Evolutionary conservation across 2,797 vertebrate genomes (phyloP).

Genomic region (Ptychobarbus kaznakovi): DNA sequence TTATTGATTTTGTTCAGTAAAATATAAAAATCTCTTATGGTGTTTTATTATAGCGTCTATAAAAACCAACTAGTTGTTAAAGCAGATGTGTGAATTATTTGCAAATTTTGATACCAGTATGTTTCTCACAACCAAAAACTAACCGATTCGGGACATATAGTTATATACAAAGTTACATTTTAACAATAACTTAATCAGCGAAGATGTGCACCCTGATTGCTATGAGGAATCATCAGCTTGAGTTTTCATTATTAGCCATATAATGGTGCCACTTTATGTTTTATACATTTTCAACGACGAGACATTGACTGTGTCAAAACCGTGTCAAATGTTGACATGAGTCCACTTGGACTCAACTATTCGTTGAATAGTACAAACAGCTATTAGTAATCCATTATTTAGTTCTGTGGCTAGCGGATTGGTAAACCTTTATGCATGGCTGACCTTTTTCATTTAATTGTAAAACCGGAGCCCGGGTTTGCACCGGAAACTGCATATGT

Average conservation of each 20-base stretch:
- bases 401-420: conserved; percentile 16
- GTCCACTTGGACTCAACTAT: conserved; percentile 16
- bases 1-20: background rate
- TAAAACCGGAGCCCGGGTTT: background rate
- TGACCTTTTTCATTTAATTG: conserved; percentile 12
- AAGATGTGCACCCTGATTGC: background rate
- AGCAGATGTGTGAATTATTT: background rate
- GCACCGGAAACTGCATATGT: background rate
- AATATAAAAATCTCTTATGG: background rate
- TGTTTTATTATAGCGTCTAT: background rate
- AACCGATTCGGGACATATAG: background rate
- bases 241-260: background rate
- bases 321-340: conserved; percentile 3
- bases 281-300: conserved; percentile 47
- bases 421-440: conserved; percentile 40
- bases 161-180: background rate
- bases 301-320: conserved; percentile 48
- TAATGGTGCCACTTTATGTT: background rate
- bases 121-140: background rate
- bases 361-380: too few species aligned
- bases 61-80: background rate
- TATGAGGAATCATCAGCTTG: background rate
- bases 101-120: background rate
- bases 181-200: background rate
- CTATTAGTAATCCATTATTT: conserved; percentile 7